Conservation (phyloP, 2,113 vertebrate genomes). For the Diphyllodes magnificus region DNA sequence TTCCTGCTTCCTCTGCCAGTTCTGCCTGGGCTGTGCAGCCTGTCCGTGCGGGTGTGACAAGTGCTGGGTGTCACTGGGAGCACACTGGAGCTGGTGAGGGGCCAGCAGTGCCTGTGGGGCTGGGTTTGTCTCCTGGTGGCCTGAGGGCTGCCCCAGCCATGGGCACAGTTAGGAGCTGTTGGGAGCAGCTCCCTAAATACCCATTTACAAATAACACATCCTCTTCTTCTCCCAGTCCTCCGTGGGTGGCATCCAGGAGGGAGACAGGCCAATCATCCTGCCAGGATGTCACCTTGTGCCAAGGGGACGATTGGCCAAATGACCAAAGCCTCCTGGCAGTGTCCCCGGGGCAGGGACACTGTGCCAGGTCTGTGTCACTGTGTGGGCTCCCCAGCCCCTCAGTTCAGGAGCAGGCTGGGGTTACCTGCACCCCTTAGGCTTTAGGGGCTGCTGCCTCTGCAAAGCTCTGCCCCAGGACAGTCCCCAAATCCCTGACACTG, state of each 20-base stretch:
- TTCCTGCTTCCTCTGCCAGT: neutral
- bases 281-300: neutral
- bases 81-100: neutral
- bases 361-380: neutral
- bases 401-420: neutral
- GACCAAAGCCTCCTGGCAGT: neutral
- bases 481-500: neutral
- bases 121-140: neutral
- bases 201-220: neutral
- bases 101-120: neutral
- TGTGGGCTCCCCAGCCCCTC: neutral
- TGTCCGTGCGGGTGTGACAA: rapidly evolving
- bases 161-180: neutral
- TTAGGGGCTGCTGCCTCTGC: neutral
- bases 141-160: neutral
- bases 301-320: neutral
- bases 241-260: neutral
- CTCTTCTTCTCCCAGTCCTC: neutral
- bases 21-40: neutral
- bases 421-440: neutral
- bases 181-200: neutral
- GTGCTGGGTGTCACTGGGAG: neutral
- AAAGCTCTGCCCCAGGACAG: neutral
- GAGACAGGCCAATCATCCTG: neutral
- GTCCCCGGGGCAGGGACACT: too few relatives aligned